Base-by-base conservation (phyloP, 2,888 invertebrate genomes). In the Mystacides longicornis region DNA sequence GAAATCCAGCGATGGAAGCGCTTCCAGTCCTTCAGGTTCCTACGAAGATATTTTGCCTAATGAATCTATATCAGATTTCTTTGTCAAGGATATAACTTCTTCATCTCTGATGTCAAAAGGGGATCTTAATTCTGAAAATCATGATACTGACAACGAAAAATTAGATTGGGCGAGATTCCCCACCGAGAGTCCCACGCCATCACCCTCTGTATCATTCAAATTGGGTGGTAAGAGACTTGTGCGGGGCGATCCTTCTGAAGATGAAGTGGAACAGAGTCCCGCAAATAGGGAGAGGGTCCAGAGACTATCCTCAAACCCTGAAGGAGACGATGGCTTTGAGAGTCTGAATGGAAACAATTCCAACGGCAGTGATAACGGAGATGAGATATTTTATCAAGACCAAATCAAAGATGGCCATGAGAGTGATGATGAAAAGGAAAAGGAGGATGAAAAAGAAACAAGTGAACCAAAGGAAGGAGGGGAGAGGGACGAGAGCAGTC, bases 311-410 rank as follows among this genome's bases (percentile, higher is more conserved):
- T 33, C n/a, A 33, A 20, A 23, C 47, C 57, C 51, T 2, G 78
- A 78, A 57, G 77, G 89, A 67, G 91, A 91, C 66, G 90, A 91
- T 66, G 91, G 90, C 14, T 90, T 91, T 65, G 91, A 91, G 72
- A 90, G 90, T 68, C 77, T 91, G 7, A 89, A 88, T 64, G 89
- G 89, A 9, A 89, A 89, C 67, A 86, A 85, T 62, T 89, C 89
- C 0, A 82, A 85, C 65, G 81, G 81, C 52, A 86, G 86, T 65
- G 80, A 60, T 16, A 60, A 58, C 23, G 60, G 60, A 21, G 60
- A 62, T 51, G 58, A 62, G 52, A 33, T 55, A n/a, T 48, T 19
- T n/a, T 48, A 47, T 11, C 45, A 55, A 21, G 43, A 56, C 23
- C 51, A 54, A 51, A 49, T 23, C 37, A 54, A 53, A 55, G 46